Conservation (phyloP, 2,113 vertebrate species). For the Gnathonemus longibarbis region DNA sequence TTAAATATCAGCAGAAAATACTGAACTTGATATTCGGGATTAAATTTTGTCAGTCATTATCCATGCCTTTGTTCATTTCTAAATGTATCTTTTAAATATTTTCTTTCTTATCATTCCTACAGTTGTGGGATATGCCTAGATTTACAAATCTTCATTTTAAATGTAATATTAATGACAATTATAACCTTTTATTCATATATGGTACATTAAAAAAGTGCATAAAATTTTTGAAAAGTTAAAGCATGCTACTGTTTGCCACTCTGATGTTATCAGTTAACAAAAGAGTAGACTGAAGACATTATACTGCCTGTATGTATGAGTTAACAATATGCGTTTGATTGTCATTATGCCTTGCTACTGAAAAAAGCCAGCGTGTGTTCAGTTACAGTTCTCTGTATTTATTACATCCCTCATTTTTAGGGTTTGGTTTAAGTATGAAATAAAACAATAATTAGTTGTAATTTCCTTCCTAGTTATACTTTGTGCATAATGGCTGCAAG, state of each 20-base stretch:
- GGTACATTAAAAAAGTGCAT: not conserved
- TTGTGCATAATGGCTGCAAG: not conserved
- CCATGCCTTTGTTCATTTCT: not conserved
- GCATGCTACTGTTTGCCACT: not conserved
- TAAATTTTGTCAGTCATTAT: not conserved
- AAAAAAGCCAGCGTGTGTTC: not conserved
- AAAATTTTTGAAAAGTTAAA: not conserved
- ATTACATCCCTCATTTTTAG: not conserved
- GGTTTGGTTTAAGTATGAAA: not conserved
- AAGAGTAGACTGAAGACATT: not conserved
- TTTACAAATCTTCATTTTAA: not conserved
- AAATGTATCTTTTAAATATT: not conserved
- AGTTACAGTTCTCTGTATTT: not conserved
- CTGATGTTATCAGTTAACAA: not conserved
- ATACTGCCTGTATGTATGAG: not conserved
- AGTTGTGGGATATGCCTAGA: not conserved
- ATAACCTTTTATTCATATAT: not conserved
- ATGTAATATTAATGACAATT: not conserved
- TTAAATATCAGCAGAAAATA: too few species aligned
- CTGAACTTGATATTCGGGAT: too few species aligned
- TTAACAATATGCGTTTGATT: not conserved
- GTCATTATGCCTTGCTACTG: not conserved
- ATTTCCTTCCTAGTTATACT: not conserved
- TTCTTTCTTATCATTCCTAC: not conserved
- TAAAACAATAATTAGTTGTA: not conserved